Evolutionary conservation across 2,797 vertebrate species (phyloP).

Genomic region (Chanos chanos): DNA sequence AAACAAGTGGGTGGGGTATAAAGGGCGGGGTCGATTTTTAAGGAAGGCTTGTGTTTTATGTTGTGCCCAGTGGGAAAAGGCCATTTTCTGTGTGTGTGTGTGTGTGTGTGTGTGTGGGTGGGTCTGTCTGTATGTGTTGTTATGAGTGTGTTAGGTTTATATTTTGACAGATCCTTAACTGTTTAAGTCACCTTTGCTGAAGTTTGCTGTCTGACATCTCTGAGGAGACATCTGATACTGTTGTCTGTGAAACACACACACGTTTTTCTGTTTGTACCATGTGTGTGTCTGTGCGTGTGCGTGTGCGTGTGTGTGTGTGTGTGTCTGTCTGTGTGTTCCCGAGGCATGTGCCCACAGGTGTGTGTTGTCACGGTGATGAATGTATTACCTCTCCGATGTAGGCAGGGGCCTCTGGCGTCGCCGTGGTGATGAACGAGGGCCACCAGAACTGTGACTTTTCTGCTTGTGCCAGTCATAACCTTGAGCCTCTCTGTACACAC

Average conservation of each 20-base stretch:
- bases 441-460: constrained; percentile 34
- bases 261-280: not conserved
- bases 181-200: too few species aligned
- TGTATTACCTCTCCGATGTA: constrained; percentile 28
- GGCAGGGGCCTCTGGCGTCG: constrained; percentile 32
- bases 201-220: too few species aligned
- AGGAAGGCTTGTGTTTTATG: not conserved
- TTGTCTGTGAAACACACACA: not conserved
- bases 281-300: not conserved
- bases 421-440: constrained; percentile 46
- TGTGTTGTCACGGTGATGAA: constrained; percentile 46
- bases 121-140: not conserved
- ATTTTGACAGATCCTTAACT: too few species aligned
- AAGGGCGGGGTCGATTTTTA: too few species aligned
- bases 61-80: too few species aligned
- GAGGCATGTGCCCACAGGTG: constrained; percentile 19
- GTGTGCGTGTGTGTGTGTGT: not conserved
- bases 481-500: constrained; percentile 19
- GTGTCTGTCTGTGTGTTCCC: constrained; percentile 16
- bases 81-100: not conserved
- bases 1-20: too few species aligned
- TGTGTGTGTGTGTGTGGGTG: constrained; percentile 29
- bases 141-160: too few species aligned
- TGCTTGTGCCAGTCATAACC: constrained; percentile 43
- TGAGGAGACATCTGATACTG: not conserved